Base-by-base conservation (phyloP, 2,797 vertebrate genomes). In the Anisognathus igniventris region DNA sequence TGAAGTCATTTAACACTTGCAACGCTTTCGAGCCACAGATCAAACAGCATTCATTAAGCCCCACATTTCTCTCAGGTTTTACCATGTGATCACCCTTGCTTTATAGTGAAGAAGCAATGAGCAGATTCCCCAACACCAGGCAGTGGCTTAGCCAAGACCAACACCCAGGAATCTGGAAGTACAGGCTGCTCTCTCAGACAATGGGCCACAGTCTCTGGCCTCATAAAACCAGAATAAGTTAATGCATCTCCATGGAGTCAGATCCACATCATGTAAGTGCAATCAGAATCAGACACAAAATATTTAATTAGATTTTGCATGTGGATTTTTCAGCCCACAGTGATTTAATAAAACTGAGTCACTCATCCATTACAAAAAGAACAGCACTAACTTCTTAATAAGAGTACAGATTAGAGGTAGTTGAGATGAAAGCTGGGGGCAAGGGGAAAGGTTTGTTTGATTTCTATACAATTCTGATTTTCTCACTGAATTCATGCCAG, bases 321-420 rank as follows among this genome's bases (percentile, higher is more conserved):
- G 24, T 65, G 42, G 64, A 76, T 92, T 92, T 91, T 95, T 85
- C 81, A 92, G 81, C 70, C 71, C 47, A 80, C 31, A 73, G 65
- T 90, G 73, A 86, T 72, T 96, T 88, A 90, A 65, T 58, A 83
- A 56, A 92, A 92, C 72, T 64, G 57, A 84, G 19, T 73, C 76
- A 86, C 76, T 87, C 60, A 80, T 42, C 56, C 51, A 65, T 50
- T 65, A 84, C n/a, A 93, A 75, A 73, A 90, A n/a, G 37, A 80
- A 21, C 39, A 86, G 67, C 15, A 58, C 35, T 42, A 61, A 53
- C 19, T 85, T 68, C n/a, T 92, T 89, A 70, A 17, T 86, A 78
- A 48, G 18, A 75, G 30, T 12, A 73, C 14, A 85, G 83, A 76
- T 76, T 56, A 66, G 60, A 79, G 30, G 45, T 35, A 73, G 60